These are phyloP conservation scores for Sylvicola cinctus DNA, from an alignment of 2,888 invertebrate genomes.

Conservation along the genomic window DNA sequence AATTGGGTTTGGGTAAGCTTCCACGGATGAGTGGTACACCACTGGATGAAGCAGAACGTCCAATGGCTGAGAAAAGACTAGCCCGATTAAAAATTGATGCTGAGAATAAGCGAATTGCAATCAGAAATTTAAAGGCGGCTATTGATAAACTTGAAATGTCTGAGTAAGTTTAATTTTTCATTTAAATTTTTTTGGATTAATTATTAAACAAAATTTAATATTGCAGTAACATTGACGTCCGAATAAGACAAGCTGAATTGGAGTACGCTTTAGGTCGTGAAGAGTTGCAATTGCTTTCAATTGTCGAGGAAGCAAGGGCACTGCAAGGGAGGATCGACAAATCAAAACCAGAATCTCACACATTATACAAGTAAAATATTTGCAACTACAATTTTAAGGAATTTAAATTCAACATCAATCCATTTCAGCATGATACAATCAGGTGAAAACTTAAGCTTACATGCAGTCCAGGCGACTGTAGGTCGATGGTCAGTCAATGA, in stretches of 20 bases:
- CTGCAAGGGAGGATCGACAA: constrained; percentile 61
- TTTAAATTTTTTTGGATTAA: no score
- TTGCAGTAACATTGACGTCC: constrained; percentile 65
- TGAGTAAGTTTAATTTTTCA: no score
- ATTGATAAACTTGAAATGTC: constrained; percentile 70
- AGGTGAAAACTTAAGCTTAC: constrained; percentile 26
- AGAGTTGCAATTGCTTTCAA: constrained; percentile 64
- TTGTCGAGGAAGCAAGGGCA: constrained; percentile 65
- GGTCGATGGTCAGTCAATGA: constrained; percentile 53
- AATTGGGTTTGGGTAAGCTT: constrained; percentile 21
- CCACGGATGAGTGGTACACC: constrained; percentile 24
- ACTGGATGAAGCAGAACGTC: constrained; percentile 30
- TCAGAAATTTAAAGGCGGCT: constrained; percentile 60
- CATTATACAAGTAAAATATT: constrained; percentile 30
- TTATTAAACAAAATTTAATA: constrained; percentile 1
- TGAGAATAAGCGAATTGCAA: constrained; percentile 55
- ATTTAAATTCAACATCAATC: background rate
- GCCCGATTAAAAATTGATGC: constrained; percentile 41
- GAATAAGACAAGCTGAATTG: constrained; percentile 77
- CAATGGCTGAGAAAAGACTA: constrained; percentile 37
- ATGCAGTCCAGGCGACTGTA: constrained; percentile 46
- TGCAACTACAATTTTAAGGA: no score
- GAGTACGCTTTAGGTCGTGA: constrained; percentile 77
- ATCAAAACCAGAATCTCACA: constrained; percentile 27
- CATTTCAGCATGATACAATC: constrained; percentile 20